phyloP scores from a whole-genome alignment of 2,888 invertebrate species.

The Chrysodeixis includens region DNA sequence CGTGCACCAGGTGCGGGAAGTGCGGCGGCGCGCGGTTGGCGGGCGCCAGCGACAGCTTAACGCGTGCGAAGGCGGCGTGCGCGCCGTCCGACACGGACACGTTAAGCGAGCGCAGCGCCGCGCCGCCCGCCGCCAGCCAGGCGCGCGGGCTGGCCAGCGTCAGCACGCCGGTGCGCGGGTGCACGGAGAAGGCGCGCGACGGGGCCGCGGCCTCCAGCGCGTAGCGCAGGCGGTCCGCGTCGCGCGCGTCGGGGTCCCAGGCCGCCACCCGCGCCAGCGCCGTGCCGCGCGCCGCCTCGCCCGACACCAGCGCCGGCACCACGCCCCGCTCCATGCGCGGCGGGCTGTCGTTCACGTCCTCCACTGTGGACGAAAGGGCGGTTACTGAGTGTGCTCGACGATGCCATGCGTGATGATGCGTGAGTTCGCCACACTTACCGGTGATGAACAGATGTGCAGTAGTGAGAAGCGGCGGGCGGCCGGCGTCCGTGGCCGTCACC shows the following conservation, averaged over 20 bases:
- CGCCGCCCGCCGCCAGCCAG: slow-evolving; percentile 89
- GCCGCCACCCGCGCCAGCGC: slow-evolving; percentile 96
- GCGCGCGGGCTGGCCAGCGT: slow-evolving; percentile 76
- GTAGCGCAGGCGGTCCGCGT: slow-evolving; percentile 93
- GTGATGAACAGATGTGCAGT: slow-evolving; percentile 95
- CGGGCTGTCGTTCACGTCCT: slow-evolving; percentile 97
- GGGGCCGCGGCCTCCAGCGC: slow-evolving; percentile 90
- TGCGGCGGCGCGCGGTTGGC: slow-evolving; percentile 94
- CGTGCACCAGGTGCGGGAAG: slow-evolving; percentile 93
- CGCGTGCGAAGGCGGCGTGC: slow-evolving; percentile 95
- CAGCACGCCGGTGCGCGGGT: slow-evolving; percentile 77
- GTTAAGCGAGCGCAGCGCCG: slow-evolving; percentile 91
- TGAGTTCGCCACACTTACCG: slow-evolving; percentile 79
- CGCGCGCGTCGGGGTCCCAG: slow-evolving; percentile 95
- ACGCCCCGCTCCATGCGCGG: slow-evolving; percentile 95
- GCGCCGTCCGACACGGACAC: slow-evolving; percentile 98
- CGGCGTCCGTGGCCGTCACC: slow-evolving; percentile 94
- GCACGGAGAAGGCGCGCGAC: slow-evolving; percentile 69
- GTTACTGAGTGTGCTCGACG: not conserved
- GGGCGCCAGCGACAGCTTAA: slow-evolving; percentile 93
- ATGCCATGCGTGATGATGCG: not conserved
- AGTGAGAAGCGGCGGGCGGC: slow-evolving; percentile 94
- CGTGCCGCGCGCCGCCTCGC: slow-evolving; percentile 95
- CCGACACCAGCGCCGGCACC: slow-evolving; percentile 93
- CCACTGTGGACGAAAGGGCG: slow-evolving; percentile 85